Conservation (phyloP, 2,888 invertebrate genomes). For the Parnassius smintheus region DNA sequence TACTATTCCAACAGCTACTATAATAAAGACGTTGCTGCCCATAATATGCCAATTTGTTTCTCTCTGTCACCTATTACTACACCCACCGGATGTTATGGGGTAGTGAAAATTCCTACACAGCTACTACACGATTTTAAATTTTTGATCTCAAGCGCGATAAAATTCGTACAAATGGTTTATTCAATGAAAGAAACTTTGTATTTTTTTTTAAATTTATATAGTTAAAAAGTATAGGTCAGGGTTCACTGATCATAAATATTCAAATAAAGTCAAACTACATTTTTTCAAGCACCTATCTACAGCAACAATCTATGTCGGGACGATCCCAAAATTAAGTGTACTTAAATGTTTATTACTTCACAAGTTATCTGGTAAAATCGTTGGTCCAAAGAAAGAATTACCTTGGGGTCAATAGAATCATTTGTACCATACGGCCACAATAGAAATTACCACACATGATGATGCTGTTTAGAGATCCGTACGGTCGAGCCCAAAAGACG, state of each 20-base stretch:
- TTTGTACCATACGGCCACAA: neutral
- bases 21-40: too few species aligned
- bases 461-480: neutral
- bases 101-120: too few species aligned
- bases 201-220: too few species aligned
- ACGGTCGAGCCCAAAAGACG: too few species aligned
- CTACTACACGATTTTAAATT: too few species aligned
- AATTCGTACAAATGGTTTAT: too few species aligned
- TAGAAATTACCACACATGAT: conserved; percentile 6
- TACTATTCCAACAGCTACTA: too few species aligned
- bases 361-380: conserved; percentile 10
- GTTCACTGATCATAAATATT: conserved; percentile 1
- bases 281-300: neutral
- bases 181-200: too few species aligned
- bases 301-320: conserved; percentile 28
- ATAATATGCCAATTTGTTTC: too few species aligned
- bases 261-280: neutral
- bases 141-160: too few species aligned
- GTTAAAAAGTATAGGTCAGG: neutral
- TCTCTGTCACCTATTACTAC: too few species aligned
- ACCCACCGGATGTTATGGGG: too few species aligned
- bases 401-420: conserved; percentile 29
- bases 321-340: conserved; percentile 31
- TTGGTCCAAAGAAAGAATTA: conserved; percentile 11
- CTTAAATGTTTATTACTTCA: conserved; percentile 25